phyloP scores from a whole-genome alignment of 2,113 vertebrate genomes.

The Oncorhynchus nerka region DNA sequence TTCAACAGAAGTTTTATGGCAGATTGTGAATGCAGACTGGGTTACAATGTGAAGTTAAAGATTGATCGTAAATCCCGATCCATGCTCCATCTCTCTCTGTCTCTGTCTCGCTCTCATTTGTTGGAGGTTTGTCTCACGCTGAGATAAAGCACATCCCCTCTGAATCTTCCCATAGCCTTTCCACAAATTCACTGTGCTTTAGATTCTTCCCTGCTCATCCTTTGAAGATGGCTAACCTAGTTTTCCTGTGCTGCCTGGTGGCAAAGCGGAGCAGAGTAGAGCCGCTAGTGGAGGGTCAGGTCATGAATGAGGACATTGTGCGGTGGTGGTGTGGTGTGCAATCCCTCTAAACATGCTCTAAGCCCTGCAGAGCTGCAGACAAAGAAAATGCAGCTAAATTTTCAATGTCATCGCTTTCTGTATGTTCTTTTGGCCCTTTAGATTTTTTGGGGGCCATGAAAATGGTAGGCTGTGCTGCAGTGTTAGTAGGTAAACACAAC shows the following conservation, averaged over 20 bases:
- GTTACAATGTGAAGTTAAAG: background rate
- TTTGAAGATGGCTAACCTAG: constrained; percentile 68
- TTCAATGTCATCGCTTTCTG: background rate
- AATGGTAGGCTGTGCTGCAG: too few species aligned
- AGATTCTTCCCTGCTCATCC: constrained; percentile 30
- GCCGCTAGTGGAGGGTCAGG: constrained; percentile 46
- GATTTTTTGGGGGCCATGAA: too few species aligned
- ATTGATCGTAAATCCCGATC: background rate
- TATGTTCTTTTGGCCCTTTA: background rate
- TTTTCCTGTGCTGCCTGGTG: constrained; percentile 49
- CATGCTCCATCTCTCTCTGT: background rate
- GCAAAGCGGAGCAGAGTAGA: constrained; percentile 6
- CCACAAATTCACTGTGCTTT: background rate
- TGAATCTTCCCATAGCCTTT: background rate
- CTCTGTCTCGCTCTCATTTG: background rate
- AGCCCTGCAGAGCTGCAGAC: constrained; percentile 17
- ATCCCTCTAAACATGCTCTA: constrained; percentile 23
- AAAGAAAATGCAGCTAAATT: background rate
- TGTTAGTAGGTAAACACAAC: too few species aligned
- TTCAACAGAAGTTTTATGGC: background rate
- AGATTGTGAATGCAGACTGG: background rate
- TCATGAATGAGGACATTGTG: constrained; percentile 30
- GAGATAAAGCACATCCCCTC: constrained; percentile 1
- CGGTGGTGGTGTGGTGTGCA: background rate
- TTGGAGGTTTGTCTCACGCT: background rate